These are phyloP conservation scores for Rachycentron canadum DNA, from an alignment of 2,797 vertebrate genomes.

Conservation along the genomic window DNA sequence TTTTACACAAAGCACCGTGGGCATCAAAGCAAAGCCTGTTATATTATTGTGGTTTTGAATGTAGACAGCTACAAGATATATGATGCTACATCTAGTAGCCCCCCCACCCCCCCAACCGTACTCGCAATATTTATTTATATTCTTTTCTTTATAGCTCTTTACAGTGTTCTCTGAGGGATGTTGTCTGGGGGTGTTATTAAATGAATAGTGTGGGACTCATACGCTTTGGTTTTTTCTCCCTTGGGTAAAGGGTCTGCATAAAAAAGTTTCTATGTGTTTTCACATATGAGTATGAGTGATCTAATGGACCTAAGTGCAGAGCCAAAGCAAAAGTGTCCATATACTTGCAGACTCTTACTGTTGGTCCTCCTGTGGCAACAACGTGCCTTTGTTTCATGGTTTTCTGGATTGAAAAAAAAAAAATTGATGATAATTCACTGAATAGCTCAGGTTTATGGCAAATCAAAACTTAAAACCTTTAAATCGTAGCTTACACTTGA, in stretches of 20 bases:
- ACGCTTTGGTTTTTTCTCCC: background rate
- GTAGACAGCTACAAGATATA: too few species aligned
- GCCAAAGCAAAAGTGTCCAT: background rate
- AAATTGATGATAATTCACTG: too few species aligned
- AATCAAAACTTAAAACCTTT: too few species aligned
- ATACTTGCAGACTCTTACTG: background rate
- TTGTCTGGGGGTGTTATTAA: background rate
- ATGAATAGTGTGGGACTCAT: background rate
- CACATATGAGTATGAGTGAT: constrained; percentile 2
- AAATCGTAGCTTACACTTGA: too few species aligned
- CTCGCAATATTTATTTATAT: background rate
- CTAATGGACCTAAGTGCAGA: background rate
- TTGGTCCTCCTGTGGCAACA: too few species aligned
- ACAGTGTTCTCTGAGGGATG: background rate
- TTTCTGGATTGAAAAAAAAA: too few species aligned
- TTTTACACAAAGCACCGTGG: constrained; percentile 26
- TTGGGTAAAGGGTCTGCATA: background rate
- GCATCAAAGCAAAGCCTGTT: constrained; percentile 41
- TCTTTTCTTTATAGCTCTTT: background rate
- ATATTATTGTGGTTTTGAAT: constrained; percentile 39
- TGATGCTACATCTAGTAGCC: too few species aligned
- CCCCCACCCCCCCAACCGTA: background rate
- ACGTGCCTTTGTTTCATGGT: too few species aligned
- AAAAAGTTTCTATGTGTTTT: background rate
- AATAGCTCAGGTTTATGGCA: too few species aligned